Conservation (phyloP, 1,140 invertebrate genomes). For the Pararge aegeria region DNA sequence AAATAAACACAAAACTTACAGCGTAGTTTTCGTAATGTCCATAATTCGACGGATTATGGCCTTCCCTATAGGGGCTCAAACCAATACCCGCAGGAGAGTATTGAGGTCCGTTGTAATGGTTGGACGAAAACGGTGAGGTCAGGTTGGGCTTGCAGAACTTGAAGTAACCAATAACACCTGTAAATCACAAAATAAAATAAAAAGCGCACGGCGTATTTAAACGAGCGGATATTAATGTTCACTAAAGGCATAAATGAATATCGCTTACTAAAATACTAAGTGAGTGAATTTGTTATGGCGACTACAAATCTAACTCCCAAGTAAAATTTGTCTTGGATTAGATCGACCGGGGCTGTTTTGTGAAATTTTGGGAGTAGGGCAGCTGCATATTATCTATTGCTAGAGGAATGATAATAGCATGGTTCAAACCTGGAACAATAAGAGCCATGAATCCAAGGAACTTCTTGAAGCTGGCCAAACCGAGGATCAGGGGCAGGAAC, state of each 20-base stretch:
- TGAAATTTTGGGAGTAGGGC: too few relatives aligned
- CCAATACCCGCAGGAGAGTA: conserved; percentile 83
- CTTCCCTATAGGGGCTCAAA: conserved; percentile 77
- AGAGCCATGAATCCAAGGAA: conserved; percentile 88
- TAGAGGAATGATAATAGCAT: too few relatives aligned
- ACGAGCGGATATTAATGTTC: too few relatives aligned
- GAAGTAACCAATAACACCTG: conserved; percentile 88
- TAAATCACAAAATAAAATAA: background rate
- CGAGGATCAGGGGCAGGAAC: conserved; percentile 89
- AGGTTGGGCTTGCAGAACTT: conserved; percentile 85
- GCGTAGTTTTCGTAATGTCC: conserved; percentile 59
- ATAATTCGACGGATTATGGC: conserved; percentile 69
- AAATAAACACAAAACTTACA: conserved; percentile 49
- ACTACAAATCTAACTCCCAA: too few relatives aligned
- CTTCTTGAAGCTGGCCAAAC: conserved; percentile 91
- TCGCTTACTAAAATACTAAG: too few relatives aligned
- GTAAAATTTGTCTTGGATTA: too few relatives aligned
- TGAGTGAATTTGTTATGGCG: too few relatives aligned
- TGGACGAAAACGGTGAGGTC: conserved; percentile 75
- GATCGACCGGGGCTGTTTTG: too few relatives aligned
- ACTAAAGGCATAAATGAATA: too few relatives aligned
- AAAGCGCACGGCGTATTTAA: too few relatives aligned
- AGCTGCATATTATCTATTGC: too few relatives aligned
- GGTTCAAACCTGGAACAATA: conserved; percentile 82
- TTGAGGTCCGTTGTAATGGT: conserved; percentile 80